Conservation (phyloP, 2,797 vertebrate species). For the Crenuchus spilurus region DNA sequence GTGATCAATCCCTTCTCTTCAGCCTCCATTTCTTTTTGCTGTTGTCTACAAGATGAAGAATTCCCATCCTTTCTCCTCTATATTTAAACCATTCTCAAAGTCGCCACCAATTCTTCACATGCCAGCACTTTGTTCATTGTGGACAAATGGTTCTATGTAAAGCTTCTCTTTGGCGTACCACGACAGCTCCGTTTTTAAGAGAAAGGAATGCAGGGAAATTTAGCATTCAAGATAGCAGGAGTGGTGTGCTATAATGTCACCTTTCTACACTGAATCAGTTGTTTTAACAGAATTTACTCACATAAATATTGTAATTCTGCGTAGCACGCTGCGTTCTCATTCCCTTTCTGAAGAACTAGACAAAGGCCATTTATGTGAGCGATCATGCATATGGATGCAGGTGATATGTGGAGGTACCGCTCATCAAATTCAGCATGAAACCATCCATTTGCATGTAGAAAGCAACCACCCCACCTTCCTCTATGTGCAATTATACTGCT, state of each 20-base stretch:
- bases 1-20: conserved; percentile 48
- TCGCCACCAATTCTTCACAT: conserved; percentile 46
- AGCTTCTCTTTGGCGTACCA: conserved; percentile 20
- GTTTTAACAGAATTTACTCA: conserved; percentile 10
- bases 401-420: conserved; percentile 28
- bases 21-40: conserved; percentile 46
- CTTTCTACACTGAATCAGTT: background rate
- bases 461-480: conserved; percentile 27
- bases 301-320: conserved; percentile 30
- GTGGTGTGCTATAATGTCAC: background rate
- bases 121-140: conserved; percentile 45
- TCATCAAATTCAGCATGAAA: conserved; percentile 37
- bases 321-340: conserved; percentile 1
- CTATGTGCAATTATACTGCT: conserved; percentile 46
- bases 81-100: conserved; percentile 57
- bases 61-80: conserved; percentile 50
- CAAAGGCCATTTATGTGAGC: conserved; percentile 28
- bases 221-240: conserved; percentile 1
- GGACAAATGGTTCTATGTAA: conserved; percentile 49
- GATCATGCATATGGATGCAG: conserved; percentile 31
- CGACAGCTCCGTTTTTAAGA: conserved; percentile 29
- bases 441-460: conserved; percentile 53
- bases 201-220: background rate
- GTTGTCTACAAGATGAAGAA: conserved; percentile 57
- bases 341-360: conserved; percentile 36